Conservation (phyloP, 2,113 vertebrate species). For the Platycercus adscitus region DNA sequence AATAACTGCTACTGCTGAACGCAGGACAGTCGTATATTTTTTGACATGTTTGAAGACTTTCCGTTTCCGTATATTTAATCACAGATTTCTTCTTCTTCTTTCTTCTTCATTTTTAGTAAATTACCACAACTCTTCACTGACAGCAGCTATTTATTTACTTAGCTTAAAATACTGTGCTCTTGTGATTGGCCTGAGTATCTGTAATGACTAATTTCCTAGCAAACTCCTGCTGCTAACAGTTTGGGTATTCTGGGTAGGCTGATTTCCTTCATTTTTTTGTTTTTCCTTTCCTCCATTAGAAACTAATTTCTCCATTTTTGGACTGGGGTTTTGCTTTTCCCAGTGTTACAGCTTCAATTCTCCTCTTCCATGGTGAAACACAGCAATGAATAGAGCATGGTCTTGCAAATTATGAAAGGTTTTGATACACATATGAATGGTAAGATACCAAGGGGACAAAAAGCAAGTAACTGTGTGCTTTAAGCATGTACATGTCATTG, state of each 20-base stretch:
- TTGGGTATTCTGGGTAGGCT: background rate
- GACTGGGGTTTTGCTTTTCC: background rate
- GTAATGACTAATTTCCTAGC: background rate
- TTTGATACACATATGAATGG: background rate
- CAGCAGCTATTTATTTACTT: background rate
- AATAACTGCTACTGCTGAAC: no score
- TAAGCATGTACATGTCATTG: no score
- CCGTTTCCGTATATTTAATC: background rate
- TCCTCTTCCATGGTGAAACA: background rate
- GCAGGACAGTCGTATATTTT: accelerated
- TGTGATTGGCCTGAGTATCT: background rate
- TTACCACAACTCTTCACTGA: background rate
- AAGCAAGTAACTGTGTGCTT: background rate
- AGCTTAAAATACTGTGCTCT: background rate
- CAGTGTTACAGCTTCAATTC: background rate
- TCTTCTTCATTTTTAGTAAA: background rate
- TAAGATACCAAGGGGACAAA: background rate
- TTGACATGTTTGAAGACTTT: background rate
- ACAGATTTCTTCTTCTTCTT: background rate
- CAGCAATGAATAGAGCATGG: no score
- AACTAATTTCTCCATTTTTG: background rate
- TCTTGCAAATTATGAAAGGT: background rate
- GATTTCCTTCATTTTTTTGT: background rate
- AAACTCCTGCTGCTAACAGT: background rate
- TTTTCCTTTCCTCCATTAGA: background rate